Conservation (phyloP, 64 coral and sea anemone species). For the Orbicella faveolata region DNA sequence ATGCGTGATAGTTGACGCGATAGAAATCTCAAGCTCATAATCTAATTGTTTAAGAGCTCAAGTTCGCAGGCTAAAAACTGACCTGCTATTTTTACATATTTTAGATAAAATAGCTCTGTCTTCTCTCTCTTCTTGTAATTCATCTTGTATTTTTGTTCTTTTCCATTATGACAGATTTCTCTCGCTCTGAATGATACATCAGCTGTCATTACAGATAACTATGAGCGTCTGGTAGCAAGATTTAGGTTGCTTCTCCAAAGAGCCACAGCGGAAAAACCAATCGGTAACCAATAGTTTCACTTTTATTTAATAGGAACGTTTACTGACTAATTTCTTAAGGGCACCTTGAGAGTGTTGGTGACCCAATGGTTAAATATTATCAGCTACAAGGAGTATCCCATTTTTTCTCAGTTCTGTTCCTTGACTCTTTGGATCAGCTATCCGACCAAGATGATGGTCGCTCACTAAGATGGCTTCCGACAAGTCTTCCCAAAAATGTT, state of each 20-base stretch:
- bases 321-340: too few relatives aligned
- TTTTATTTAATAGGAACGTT: too few relatives aligned
- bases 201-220: constrained; percentile 8
- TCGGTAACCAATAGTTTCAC: not conserved
- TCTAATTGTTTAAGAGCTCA: too few relatives aligned
- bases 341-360: too few relatives aligned
- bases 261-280: constrained; percentile 14
- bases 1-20: too few relatives aligned
- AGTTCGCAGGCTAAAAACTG: too few relatives aligned
- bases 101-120: too few relatives aligned
- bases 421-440: constrained; percentile 27
- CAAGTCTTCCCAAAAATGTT: constrained; percentile 13
- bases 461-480: constrained; percentile 11
- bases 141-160: not conserved
- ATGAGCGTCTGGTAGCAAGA: constrained; percentile 13
- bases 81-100: too few relatives aligned
- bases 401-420: not conserved
- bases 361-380: too few relatives aligned
- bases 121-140: too few relatives aligned
- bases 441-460: constrained; percentile 39
- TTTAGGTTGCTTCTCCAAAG: constrained; percentile 18
- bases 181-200: constrained; percentile 11
- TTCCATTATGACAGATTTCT: not conserved
- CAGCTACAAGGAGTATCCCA: too few relatives aligned
- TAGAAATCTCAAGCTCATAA: too few relatives aligned